phyloP scores from a whole-genome alignment of 2,113 vertebrate genomes.

The Rhinogobius similis region DNA sequence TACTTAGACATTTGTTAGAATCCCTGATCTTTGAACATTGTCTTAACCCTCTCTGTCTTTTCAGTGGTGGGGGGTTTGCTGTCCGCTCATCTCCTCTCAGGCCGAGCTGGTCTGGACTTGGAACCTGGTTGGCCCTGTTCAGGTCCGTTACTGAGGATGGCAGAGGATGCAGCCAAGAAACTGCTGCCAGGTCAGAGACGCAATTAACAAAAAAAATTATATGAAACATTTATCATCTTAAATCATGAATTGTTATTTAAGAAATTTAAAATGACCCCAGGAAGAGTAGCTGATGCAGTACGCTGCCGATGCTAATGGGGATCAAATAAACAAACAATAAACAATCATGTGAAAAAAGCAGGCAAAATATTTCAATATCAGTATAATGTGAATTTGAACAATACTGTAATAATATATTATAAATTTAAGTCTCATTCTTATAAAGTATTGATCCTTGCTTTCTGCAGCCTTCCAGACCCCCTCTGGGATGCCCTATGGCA shows the following conservation, averaged over 20 bases:
- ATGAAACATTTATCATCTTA: no score
- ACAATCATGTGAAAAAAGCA: no score
- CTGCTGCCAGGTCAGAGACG: conserved; percentile 86
- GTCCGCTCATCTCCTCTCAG: conserved; percentile 91
- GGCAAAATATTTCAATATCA: not conserved
- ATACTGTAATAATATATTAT: no score
- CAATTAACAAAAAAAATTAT: no score
- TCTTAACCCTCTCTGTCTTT: conserved; percentile 8
- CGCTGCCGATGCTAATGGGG: no score
- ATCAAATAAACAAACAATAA: no score
- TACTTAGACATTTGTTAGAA: not conserved
- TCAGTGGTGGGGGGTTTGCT: conserved; percentile 95
- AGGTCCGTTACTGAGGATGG: conserved; percentile 94
- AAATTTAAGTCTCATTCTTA: no score
- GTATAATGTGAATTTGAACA: not conserved
- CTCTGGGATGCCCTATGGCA: conserved; percentile 96
- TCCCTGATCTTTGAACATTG: not conserved
- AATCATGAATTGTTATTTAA: no score
- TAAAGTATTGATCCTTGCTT: not conserved
- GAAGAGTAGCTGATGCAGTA: no score
- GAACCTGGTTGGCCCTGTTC: conserved; percentile 93
- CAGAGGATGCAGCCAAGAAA: conserved; percentile 91
- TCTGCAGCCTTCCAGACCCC: conserved; percentile 91
- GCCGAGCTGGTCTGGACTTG: conserved; percentile 85
- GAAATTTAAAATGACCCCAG: no score